Conservation (phyloP, 2,113 vertebrate genomes). For the Astur gentilis region DNA sequence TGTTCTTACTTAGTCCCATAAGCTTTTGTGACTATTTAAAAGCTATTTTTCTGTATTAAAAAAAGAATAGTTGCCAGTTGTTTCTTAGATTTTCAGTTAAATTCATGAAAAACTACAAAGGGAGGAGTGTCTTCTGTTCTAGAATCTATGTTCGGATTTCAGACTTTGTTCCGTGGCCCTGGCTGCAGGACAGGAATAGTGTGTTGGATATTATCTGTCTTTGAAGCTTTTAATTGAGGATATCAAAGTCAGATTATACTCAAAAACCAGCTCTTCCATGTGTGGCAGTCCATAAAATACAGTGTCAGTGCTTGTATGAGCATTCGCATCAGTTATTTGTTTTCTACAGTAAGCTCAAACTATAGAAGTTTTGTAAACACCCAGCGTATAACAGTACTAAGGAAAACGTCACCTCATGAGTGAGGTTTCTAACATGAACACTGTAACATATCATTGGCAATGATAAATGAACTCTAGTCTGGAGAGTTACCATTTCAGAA, state of each 20-base stretch:
- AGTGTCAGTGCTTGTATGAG: neutral
- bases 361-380: neutral
- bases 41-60: neutral
- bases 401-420: neutral
- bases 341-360: neutral
- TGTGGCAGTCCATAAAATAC: neutral
- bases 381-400: neutral
- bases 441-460: neutral
- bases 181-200: neutral
- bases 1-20: neutral
- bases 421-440: neutral
- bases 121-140: neutral
- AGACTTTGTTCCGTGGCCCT: neutral
- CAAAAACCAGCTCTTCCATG: neutral
- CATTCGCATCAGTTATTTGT: rapidly evolving
- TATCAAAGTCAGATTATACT: neutral
- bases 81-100: neutral
- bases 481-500: neutral
- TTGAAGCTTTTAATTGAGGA: neutral
- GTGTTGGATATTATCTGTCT: neutral
- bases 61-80: neutral
- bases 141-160: neutral
- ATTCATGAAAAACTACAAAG: neutral
- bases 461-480: neutral
- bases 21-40: neutral